Evolutionary conservation across 2,888 invertebrate genomes (phyloP).

Genomic region (Oligia fasciuncula): DNA sequence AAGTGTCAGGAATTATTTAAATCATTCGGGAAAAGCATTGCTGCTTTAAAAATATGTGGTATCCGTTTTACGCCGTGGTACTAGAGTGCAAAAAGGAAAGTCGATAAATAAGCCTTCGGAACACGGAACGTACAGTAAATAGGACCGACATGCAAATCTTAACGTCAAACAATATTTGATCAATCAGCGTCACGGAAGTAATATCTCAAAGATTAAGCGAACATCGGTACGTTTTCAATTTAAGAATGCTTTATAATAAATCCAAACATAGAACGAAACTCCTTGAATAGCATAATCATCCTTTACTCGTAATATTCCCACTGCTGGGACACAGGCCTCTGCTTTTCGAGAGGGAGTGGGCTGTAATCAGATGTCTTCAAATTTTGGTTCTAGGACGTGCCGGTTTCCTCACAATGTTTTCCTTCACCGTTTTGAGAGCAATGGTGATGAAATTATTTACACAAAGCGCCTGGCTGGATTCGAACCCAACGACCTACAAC

Average conservation of each 20-base stretch:
- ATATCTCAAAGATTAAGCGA: constrained; percentile 13
- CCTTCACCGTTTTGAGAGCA: too few relatives aligned
- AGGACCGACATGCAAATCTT: too few relatives aligned
- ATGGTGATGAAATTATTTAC: too few relatives aligned
- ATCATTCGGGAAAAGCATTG: neutral
- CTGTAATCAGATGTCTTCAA: too few relatives aligned
- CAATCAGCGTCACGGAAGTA: constrained; percentile 1
- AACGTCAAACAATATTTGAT: too few relatives aligned
- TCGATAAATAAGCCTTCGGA: neutral
- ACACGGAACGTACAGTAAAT: neutral
- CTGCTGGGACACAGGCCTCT: too few relatives aligned
- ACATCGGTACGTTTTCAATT: constrained; percentile 12
- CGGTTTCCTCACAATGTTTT: too few relatives aligned
- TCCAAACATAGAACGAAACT: constrained; percentile 68
- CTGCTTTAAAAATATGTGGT: neutral
- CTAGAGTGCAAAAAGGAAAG: neutral
- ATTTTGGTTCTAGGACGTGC: too few relatives aligned
- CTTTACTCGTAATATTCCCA: too few relatives aligned
- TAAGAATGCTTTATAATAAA: constrained; percentile 37
- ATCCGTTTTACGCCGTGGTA: neutral
- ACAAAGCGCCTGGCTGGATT: too few relatives aligned
- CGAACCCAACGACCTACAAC: too few relatives aligned
- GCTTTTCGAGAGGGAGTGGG: too few relatives aligned
- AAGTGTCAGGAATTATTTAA: neutral
- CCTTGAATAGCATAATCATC: constrained; percentile 60